phyloP scores from a whole-genome alignment of 2,113 vertebrate genomes.

The Rhinichthys klamathensis region DNA sequence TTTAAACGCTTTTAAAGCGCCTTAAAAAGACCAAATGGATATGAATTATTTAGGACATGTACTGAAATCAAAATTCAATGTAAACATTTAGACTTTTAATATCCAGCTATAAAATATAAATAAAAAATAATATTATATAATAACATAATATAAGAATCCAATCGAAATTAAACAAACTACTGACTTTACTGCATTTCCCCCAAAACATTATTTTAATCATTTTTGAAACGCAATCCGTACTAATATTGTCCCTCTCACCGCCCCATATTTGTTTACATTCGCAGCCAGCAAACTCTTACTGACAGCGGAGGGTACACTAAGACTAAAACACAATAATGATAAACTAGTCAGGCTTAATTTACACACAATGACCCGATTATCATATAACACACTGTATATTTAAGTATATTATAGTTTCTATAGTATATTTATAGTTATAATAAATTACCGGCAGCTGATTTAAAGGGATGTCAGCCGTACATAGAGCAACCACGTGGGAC shows the following conservation, averaged over 20 bases:
- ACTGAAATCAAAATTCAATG: neutral
- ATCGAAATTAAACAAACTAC: neutral
- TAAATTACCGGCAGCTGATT: neutral
- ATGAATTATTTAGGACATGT: neutral
- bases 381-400: neutral
- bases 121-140: neutral
- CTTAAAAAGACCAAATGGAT: neutral
- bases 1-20: neutral
- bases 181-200: neutral
- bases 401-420: neutral
- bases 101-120: neutral
- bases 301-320: neutral
- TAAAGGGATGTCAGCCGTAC: constrained; percentile 11
- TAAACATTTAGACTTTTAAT: too few species aligned
- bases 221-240: neutral
- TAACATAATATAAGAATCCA: neutral
- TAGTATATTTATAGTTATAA: neutral
- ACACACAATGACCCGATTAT: neutral
- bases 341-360: neutral
- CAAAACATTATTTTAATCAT: neutral
- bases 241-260: neutral
- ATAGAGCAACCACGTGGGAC: constrained; percentile 35
- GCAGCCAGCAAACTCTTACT: neutral
- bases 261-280: constrained; percentile 10
- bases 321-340: neutral